Conservation (phyloP, 2,888 invertebrate species). For the Erebia epiphron region DNA sequence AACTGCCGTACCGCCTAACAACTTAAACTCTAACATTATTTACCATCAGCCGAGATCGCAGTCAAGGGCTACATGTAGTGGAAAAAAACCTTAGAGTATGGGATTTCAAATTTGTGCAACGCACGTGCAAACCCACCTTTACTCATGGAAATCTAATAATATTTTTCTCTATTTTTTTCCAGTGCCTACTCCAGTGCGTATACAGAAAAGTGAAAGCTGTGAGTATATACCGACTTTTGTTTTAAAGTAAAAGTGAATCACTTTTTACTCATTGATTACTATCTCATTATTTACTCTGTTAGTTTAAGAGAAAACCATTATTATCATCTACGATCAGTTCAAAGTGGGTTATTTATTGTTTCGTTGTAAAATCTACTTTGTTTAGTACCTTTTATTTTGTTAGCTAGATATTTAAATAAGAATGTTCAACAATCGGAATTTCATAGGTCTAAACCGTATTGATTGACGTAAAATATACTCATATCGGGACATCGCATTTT, state of each 20-base stretch:
- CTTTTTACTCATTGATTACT: slow-evolving; percentile 11
- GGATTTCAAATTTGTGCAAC: too few species aligned
- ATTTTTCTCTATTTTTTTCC: slow-evolving; percentile 66
- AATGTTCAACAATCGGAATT: too few species aligned
- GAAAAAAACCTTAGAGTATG: too few species aligned
- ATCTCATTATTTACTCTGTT: slow-evolving; percentile 18
- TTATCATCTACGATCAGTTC: slow-evolving; percentile 7
- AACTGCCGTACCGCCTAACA: too few species aligned
- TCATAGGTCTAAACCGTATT: too few species aligned
- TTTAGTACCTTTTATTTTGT: not conserved
- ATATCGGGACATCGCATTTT: too few species aligned
- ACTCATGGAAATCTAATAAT: slow-evolving; percentile 1
- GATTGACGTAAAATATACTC: too few species aligned
- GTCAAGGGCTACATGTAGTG: too few species aligned
- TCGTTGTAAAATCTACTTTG: not conserved
- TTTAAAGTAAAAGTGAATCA: slow-evolving; percentile 22
- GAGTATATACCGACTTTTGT: slow-evolving; percentile 64
- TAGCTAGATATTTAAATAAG: too few species aligned
- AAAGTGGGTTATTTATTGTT: slow-evolving; percentile 6
- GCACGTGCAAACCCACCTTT: not conserved
- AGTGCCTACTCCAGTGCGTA: slow-evolving; percentile 91
- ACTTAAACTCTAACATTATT: too few species aligned
- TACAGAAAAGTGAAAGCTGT: slow-evolving; percentile 91
- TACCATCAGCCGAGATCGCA: too few species aligned
- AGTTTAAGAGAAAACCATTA: slow-evolving; percentile 24